Conservation (phyloP, 2,113 vertebrate genomes). For the Mesitornis unicolor region DNA sequence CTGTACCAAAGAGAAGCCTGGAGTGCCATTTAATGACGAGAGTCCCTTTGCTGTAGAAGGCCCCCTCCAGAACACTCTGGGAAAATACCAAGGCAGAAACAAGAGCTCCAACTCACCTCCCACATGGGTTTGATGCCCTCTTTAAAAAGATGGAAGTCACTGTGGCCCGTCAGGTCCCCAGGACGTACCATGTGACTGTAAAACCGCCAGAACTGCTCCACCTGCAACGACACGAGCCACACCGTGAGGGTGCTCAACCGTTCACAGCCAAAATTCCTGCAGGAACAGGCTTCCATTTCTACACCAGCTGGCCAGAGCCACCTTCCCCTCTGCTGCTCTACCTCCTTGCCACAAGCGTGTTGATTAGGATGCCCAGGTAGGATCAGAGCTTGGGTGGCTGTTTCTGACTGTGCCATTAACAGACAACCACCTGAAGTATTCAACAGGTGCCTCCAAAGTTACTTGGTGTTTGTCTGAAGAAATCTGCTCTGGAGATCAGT, state of each 20-base stretch:
- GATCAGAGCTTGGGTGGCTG: background rate
- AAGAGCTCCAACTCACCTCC: constrained; percentile 74
- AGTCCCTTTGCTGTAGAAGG: background rate
- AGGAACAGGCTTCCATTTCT: background rate
- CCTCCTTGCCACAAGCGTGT: background rate
- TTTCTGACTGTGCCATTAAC: background rate
- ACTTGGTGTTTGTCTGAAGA: background rate
- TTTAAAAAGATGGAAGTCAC: constrained; percentile 87
- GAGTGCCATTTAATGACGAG: background rate
- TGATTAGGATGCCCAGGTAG: background rate
- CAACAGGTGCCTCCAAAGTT: background rate
- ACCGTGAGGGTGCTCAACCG: background rate
- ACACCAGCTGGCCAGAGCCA: background rate
- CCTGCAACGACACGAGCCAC: constrained; percentile 55
- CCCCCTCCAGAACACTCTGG: background rate
- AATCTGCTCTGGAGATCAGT: background rate
- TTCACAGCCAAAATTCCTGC: background rate
- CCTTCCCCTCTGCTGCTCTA: background rate
- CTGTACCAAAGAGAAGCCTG: background rate
- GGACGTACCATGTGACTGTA: constrained; percentile 87
- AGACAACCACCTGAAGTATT: background rate
- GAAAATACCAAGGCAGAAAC: background rate
- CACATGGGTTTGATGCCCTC: constrained; percentile 87
- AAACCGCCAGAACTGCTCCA: constrained; percentile 86
- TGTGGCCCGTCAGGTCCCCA: constrained; percentile 84